phyloP scores from a whole-genome alignment of 2,888 invertebrate genomes.

The Platypus cylindrus region DNA sequence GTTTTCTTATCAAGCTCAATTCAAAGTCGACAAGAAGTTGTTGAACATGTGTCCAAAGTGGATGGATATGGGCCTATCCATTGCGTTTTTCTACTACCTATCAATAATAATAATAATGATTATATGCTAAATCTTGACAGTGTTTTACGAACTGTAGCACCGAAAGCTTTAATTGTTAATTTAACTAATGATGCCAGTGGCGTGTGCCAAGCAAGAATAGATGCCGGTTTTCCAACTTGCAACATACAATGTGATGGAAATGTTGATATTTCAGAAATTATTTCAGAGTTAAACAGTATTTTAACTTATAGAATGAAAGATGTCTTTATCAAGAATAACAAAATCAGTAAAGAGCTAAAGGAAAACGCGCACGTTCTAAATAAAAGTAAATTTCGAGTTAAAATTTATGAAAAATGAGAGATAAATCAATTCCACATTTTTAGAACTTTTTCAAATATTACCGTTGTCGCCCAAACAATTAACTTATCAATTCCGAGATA shows the following conservation, averaged over 20 bases:
- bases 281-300: slow-evolving; percentile 28
- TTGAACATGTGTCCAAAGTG: slow-evolving; percentile 24
- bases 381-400: not conserved
- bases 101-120: slow-evolving; percentile 19
- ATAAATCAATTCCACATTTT: slow-evolving; percentile 12
- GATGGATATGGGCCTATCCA: slow-evolving; percentile 27
- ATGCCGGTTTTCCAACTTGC: slow-evolving; percentile 28
- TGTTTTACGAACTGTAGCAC: slow-evolving; percentile 28
- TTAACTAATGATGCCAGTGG: slow-evolving; percentile 27
- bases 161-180: slow-evolving; percentile 30
- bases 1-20: slow-evolving; percentile 25
- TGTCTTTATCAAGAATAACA: slow-evolving; percentile 24
- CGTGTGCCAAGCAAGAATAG: slow-evolving; percentile 24
- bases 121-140: slow-evolving; percentile 29
- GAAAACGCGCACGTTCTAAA: not conserved
- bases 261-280: slow-evolving; percentile 24
- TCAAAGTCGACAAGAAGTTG: slow-evolving; percentile 23
- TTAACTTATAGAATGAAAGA: slow-evolving; percentile 24
- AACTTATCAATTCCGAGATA: slow-evolving; percentile 18
- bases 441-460: slow-evolving; percentile 28
- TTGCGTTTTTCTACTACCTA: slow-evolving; percentile 28
- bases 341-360: not conserved
- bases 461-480: slow-evolving; percentile 27
- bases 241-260: slow-evolving; percentile 28
- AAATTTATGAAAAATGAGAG: not conserved